Base-by-base conservation (phyloP, 2,797 vertebrate genomes). In the Crossoptilon crossoptilon region DNA sequence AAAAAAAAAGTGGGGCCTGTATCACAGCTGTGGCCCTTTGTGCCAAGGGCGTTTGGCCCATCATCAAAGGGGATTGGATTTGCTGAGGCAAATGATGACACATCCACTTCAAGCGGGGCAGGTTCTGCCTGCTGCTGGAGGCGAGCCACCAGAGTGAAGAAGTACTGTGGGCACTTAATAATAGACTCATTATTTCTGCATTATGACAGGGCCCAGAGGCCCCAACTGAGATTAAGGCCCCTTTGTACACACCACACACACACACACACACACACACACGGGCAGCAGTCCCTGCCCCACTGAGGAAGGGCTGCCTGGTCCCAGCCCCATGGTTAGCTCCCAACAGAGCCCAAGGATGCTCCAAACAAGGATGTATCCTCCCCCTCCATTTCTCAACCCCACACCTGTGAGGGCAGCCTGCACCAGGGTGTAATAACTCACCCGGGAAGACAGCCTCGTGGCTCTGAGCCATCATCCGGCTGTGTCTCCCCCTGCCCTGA, bases 51-150 rank as follows among this genome's bases (percentile, higher is more conserved):
- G 48, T 94, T 95, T 96, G 96, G 94, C 94, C 93, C 95, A 89
- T 96, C 95, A 95, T 96, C 96, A 96, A 96, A 96, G 96, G 75
- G 91, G 93, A 95, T 92, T 3, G 26, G 95, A 96, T 96, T 89
- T 96, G 96, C 96, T 96, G 96, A 96, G 96, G 95, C 96, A 96
- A 95, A 96, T 95, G 91, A 94, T 94, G 96, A 95, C 95, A 96
- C 95, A 95, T 95, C 90, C 95, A 88, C 95, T 96, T 94, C 93
- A 93, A 97, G 91, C 46, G 84, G 91, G 93, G 91, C 96, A 96
- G 96, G 96, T 96, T 96, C 94, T 95, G 94, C 95, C 91, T 95
- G 95, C 93, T 95, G 95, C 96, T 96, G 95, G 96, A 96, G 93
- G 91, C 80, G 10, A 95, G 96, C 92, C 96, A 96, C 90, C 7